Evolutionary conservation across 2,113 vertebrate genomes (phyloP).

Genomic region (Lethenteron camtschaticum): DNA sequence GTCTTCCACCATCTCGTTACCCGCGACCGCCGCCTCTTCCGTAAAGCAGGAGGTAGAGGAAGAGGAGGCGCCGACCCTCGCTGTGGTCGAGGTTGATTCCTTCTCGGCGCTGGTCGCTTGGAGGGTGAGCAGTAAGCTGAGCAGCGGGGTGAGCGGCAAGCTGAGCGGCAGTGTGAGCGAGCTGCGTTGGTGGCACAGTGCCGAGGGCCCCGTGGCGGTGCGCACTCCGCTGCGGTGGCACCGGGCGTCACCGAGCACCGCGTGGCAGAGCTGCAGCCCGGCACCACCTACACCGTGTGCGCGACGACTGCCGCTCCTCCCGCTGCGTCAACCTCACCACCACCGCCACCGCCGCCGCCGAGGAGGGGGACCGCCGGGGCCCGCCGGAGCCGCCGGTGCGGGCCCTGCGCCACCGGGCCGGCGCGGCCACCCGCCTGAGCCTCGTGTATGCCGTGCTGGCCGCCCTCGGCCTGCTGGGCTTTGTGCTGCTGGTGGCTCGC

Average conservation of each 20-base stretch:
- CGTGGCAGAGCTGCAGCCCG: slow-evolving; percentile 68
- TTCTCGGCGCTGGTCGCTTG: not conserved
- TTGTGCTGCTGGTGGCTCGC: not conserved
- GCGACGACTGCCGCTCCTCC: slow-evolving; percentile 69
- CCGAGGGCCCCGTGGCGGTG: too few species aligned
- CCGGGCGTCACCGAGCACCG: slow-evolving; percentile 78
- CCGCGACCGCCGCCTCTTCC: too few species aligned
- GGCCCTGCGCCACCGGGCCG: not conserved
- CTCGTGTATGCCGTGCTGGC: slow-evolving; percentile 5
- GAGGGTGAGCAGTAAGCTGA: not conserved
- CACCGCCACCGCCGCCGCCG: slow-evolving; percentile 30
- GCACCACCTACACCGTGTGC: slow-evolving; percentile 81
- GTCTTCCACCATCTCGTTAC: too few species aligned
- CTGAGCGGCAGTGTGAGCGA: too few species aligned
- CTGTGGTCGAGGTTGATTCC: too few species aligned
- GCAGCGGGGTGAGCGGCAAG: too few species aligned
- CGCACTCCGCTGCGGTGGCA: not conserved
- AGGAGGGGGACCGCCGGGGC: not conserved
- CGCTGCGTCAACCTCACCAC: slow-evolving; percentile 88
- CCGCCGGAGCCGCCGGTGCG: not conserved
- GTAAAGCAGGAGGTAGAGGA: slow-evolving; percentile 11
- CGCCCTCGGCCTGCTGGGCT: not conserved
- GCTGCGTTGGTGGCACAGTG: too few species aligned
- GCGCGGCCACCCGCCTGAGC: slow-evolving; percentile 1
- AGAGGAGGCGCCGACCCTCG: slow-evolving; percentile 71